A percentile compares a stretch with the other conserved stretches of the same genome.
Conservation (phyloP, 2,888 invertebrate species). For the Dusona sp. region DNA sequence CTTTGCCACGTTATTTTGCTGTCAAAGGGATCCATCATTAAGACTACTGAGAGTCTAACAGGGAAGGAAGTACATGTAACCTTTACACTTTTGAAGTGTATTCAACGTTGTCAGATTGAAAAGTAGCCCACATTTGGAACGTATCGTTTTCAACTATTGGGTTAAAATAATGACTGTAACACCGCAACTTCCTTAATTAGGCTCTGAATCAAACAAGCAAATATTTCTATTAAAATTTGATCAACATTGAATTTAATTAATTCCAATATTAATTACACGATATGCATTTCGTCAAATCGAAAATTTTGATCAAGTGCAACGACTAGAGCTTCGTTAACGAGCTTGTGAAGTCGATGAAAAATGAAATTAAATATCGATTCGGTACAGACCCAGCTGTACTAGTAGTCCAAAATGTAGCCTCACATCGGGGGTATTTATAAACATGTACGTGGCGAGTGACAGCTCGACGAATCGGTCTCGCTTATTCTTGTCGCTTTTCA, state of each 20-base stretch:
- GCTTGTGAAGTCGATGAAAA: background rate
- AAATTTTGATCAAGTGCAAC: background rate
- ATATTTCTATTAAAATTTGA: no score
- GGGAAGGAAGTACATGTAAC: no score
- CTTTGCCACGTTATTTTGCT: no score
- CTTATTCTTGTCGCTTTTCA: background rate
- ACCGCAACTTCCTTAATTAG: no score
- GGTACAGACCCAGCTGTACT: background rate
- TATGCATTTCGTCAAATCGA: background rate
- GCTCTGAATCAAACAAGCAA: background rate
- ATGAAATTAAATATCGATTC: background rate
- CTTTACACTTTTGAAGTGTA: no score
- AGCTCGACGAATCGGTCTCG: no score
- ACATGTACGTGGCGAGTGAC: background rate
- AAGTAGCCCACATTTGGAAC: no score
- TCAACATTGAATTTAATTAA: background rate
- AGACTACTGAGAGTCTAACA: no score
- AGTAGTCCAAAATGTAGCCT: background rate
- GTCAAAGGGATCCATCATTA: no score
- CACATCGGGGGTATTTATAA: background rate
- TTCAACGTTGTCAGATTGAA: no score
- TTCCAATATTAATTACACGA: background rate
- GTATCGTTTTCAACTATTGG: no score
- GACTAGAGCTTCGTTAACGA: background rate
- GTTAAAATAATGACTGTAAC: no score